Percentiles rank a stretch among this genome's conserved stretches.
Conservation (phyloP, 2,113 vertebrate species). For the Bos taurus region ARS-UCD2.0 NC_037330.1:30217501-30218000, state of each 20-base stretch:
- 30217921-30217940: slow-evolving; percentile 85
- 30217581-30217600: neutral
- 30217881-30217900: fast-evolving
- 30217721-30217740: neutral
- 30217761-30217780: neutral
- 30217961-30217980: slow-evolving; percentile 88
- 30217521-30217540: neutral
- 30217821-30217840: neutral
- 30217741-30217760: neutral
- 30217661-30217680: neutral
- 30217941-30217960: slow-evolving; percentile 84
- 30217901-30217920: slow-evolving; percentile 82
- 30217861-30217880: neutral
- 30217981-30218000: slow-evolving; percentile 87
- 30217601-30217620: neutral
- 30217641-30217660: neutral
- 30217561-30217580: neutral
- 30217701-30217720: neutral
- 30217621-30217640: neutral
- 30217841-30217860: neutral
- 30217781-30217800: neutral
- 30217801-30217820: neutral
- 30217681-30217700: neutral
- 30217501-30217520: neutral
- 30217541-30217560: neutral